Base-by-base conservation (phyloP, 2,113 vertebrate species). In the Campylomormyrus numenius region DNA sequence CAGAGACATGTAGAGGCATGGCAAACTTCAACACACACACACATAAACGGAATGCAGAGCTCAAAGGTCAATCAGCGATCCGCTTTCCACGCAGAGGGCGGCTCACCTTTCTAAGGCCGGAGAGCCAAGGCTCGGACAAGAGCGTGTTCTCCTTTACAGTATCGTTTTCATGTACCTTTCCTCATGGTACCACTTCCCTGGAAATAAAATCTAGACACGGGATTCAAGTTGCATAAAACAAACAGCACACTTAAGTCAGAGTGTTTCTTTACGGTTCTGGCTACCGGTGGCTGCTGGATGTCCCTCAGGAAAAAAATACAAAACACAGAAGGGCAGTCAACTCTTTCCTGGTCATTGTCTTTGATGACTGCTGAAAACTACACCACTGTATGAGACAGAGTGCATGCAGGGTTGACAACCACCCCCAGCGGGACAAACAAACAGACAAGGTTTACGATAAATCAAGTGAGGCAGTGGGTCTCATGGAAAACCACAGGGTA, bases 161-260 rank as follows among this genome's bases (percentile, higher is more conserved):
- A 84, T 89, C 89, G 13, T 84, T 89, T 89, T 89, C 89, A 56
- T 21, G n/a, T 56, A 80, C 70, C 50, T 84, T 89, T 42, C 48
- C 74, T 24, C 19, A 31, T 13, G 49, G 17, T 56, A 56, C 19
- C n/a, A 39, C 35, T 53, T 74, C 46, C 35, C 49, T 42, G 89
- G 89, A 89, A 89, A 83, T 89, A 50, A 89, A 52, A 84, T 49
- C 89, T 52, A 50, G 27, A 50, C 46, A 39, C 31, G 27, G 27
- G 46, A 50, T 50, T 80, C 42, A 49, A 35, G 83, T 85, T 35
- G 66, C 62, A 74, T 27, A 35, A 50, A 50, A 77, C 62, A 77
- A 77, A 52, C 48, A 89, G 48, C 46, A 89, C 66, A 52, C 48
- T 80, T 89, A 89, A 50, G 46, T 70, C 45, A 39, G 50, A 89